Base-by-base conservation (phyloP, 2,888 invertebrate species). In the Orthosia cruda region DNA sequence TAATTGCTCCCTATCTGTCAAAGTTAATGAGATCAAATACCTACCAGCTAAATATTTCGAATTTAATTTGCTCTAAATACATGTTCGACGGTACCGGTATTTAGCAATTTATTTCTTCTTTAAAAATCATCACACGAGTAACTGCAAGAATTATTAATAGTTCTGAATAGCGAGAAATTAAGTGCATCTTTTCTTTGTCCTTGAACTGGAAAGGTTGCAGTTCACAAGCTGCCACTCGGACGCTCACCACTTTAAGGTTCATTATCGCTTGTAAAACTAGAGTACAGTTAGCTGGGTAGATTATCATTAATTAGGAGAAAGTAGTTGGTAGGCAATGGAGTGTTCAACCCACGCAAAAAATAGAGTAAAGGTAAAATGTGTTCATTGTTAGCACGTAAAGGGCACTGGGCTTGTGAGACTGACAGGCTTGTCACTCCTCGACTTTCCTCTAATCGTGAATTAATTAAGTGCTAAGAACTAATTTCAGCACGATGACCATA, bases 301-400 rank as follows among this genome's bases (percentile, higher is more conserved):
- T 87, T 87, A 87, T 80, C 67, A 87, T 81, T 92, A 92, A 92
- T 92, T 91, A 94, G 93, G 94, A 91, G 95, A 96, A 96, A 96
- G 95, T 93, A 87, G 89, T 74, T 71, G 80, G 80, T 87, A 85
- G 69, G 63, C 88, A 74, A 75, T 71, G 79, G 73, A 90, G 90
- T 91, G 90, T 89, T 89, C 80, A 89, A 87, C 75, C 71, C 78
- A 72, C 71, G 89, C 87, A 93, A 93, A 93, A 91, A 93, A 92
- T 86, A 70, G 85, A 76, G 73, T 77, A 87, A 86, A 89, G 80
- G 86, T 80, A 77, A 83, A 85, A 66, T 59, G 70, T 73, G 70
- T 88, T 89, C 83, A 88, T 87, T 84, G 89, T 85, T 86, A 68
- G 87, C 92, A 94, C 93, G 95, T 91, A 94, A 95, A 95, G 94